Evolutionary conservation across 2,113 vertebrate genomes (phyloP), one percentile per base, ranked within the genome.

Genomic region (Tretioscincus oriximinensis): DNA sequence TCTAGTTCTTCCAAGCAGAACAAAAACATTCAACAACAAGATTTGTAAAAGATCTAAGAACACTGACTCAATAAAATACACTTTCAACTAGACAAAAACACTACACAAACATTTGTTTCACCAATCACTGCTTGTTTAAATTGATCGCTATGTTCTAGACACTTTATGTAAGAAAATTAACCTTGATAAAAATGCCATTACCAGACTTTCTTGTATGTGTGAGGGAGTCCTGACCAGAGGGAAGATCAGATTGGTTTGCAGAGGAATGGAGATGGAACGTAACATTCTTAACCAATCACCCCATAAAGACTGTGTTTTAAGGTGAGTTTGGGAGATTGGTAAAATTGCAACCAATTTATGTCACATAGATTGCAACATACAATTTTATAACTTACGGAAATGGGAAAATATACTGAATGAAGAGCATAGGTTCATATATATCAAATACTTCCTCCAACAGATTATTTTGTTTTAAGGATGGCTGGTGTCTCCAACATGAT

Each of bases 361-460:
- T 90, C 91, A 93, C 90, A 89, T 87, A 91, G 61, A 92, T 86
- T 91, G 91, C 84, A 92, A 93, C 89, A 92, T 80, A 94, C 87
- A 85, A 85, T 87, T 94, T 88, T 83, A 84, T 84, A 86, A 93
- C 93, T 93, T 93, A 93, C 93, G 88, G 91, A 93, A 90, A 91
- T 91, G 81, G 93, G 91, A 77, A 76, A 92, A 92, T 90, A 87
- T 76, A 93, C 85, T 92, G 93, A 92, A 92, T 93, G 93, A 93
- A 93, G 92, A 93, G 73, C 90, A 92, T 90, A 91, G 82, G 87
- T 93, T 93, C 92, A 89, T 92, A 87, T 89, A 90, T 93, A 88
- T 80, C 86, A 89, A 91, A 92, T 85, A 85, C 75, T 88, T 93
- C 91, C 91, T 92, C 92, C 90, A 76, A 93, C 84, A 84, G 67